Evolutionary conservation across 1,140 invertebrate species (phyloP).

Genomic region (Heterodera carotae): DNA sequence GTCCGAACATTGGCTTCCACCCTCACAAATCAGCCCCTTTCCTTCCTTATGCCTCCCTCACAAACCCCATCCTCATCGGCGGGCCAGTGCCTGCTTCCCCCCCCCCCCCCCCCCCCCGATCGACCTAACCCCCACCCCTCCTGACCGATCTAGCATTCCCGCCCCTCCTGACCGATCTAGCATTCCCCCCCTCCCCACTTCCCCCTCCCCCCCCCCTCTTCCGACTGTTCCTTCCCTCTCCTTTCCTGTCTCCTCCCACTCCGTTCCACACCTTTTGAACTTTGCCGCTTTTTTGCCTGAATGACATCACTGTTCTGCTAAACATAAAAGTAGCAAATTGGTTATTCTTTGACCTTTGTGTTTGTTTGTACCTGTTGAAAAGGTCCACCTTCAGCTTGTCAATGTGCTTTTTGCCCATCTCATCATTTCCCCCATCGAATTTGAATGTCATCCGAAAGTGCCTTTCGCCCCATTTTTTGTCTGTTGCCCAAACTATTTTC

Average conservation of each 20-base stretch:
- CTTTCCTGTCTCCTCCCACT: neutral
- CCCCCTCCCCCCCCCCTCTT: neutral
- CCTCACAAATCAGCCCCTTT: no score
- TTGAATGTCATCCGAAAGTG: neutral
- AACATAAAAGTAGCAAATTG: neutral
- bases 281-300: neutral
- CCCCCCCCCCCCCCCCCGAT: no score
- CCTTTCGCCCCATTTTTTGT: neutral
- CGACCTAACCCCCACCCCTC: no score
- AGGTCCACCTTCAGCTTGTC: neutral
- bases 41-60: no score
- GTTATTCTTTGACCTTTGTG: neutral
- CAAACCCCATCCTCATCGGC: no score
- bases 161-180: no score
- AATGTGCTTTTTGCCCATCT: neutral
- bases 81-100: no score
- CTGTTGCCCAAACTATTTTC: neutral
- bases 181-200: neutral
- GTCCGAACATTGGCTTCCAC: no score
- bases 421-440: neutral
- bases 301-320: neutral
- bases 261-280: neutral
- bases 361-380: neutral
- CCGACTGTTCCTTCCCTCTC: neutral
- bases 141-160: no score